Evolutionary conservation across 2,113 vertebrate species (phyloP).

Genomic region (Austrofundulus limnaeus): DNA sequence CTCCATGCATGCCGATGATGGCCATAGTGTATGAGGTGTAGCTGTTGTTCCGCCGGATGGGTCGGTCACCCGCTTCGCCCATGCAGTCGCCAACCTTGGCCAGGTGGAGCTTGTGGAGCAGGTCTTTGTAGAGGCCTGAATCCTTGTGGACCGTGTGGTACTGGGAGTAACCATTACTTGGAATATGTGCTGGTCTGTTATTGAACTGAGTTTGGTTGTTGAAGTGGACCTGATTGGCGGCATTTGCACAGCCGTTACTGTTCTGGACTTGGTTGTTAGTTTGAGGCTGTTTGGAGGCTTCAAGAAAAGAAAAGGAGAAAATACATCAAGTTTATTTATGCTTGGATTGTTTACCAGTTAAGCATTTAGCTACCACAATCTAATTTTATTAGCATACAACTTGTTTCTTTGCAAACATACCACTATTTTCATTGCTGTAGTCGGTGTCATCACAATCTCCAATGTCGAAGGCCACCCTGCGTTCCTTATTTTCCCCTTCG

Average conservation of each 20-base stretch:
- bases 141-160: slow-evolving; percentile 99
- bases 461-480: slow-evolving; percentile 67
- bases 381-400: background rate
- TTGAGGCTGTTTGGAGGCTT: slow-evolving; percentile 44
- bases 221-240: slow-evolving; percentile 67
- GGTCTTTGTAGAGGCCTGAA: slow-evolving; percentile 95
- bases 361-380: background rate
- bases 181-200: slow-evolving; percentile 82
- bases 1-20: slow-evolving; percentile 94
- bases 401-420: slow-evolving; percentile 30
- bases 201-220: slow-evolving; percentile 86
- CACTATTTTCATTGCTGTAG: slow-evolving; percentile 39
- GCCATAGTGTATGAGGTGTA: slow-evolving; percentile 99
- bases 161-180: slow-evolving; percentile 88
- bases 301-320: background rate
- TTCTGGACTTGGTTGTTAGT: slow-evolving; percentile 62
- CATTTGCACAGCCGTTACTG: slow-evolving; percentile 81
- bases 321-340: background rate
- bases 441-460: slow-evolving; percentile 69
- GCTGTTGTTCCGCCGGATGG: slow-evolving; percentile 95
- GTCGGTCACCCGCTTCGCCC: slow-evolving; percentile 89
- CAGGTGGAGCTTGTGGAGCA: slow-evolving; percentile 95
- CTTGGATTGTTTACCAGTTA: too few relatives aligned
- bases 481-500: slow-evolving; percentile 81
- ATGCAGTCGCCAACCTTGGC: slow-evolving; percentile 97